These are phyloP conservation scores for Borostomias antarcticus DNA, from an alignment of 2,797 vertebrate species.

Conservation along the genomic window DNA sequence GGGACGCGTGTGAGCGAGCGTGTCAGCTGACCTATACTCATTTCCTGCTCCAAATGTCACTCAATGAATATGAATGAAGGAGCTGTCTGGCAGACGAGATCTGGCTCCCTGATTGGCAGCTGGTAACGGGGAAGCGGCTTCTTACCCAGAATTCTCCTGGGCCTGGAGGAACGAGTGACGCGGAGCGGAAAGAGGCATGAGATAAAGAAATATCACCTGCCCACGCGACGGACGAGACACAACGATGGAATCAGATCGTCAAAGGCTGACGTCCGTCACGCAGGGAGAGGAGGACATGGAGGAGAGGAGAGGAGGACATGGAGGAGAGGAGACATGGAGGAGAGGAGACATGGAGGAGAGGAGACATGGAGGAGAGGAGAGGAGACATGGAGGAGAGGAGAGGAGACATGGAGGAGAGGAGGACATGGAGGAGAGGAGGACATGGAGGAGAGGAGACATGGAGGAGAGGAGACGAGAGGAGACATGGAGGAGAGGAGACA, in stretches of 20 bases:
- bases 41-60: constrained; percentile 60
- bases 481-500: background rate
- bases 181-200: constrained; percentile 41
- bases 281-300: constrained; percentile 6
- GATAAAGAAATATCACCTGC: constrained; percentile 78
- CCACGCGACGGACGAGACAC: constrained; percentile 54
- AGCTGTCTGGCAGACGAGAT: constrained; percentile 52
- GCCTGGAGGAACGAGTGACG: constrained; percentile 44
- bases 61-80: constrained; percentile 57
- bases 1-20: background rate
- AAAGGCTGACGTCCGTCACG: constrained; percentile 73
- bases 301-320: background rate
- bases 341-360: constrained; percentile 7
- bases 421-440: too few species aligned
- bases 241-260: constrained; percentile 61
- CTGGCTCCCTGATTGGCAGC: constrained; percentile 55
- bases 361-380: background rate
- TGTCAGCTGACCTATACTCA: constrained; percentile 28
- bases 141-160: constrained; percentile 45
- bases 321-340: background rate
- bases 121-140: constrained; percentile 30
- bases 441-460: constrained; percentile 7
- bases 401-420: background rate
- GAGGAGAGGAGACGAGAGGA: background rate
- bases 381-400: constrained; percentile 4